Conservation (phyloP, 2,888 invertebrate species). For the Noctua pronuba region DNA sequence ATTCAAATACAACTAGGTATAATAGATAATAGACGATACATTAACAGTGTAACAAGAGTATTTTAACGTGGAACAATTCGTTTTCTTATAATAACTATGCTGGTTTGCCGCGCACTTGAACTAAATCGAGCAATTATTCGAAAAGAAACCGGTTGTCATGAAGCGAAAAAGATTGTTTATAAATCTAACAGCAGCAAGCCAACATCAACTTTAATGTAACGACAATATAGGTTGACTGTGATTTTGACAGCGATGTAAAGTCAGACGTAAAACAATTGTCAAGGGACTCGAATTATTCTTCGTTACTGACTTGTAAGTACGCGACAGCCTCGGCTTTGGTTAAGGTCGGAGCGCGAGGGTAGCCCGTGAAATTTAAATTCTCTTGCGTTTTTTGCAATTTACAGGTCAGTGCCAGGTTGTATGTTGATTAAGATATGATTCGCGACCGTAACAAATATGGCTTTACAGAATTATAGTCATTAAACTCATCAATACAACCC, state of each 20-base stretch:
- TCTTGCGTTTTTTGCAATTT: no score
- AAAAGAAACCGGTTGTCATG: background rate
- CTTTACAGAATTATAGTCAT: no score
- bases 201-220: background rate
- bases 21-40: constrained; percentile 76
- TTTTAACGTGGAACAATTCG: constrained; percentile 70
- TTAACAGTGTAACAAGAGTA: constrained; percentile 83
- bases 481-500: no score
- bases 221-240: background rate
- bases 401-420: no score
- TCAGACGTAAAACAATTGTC: background rate
- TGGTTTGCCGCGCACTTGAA: constrained; percentile 27
- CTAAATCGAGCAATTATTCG: background rate
- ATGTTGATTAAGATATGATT: no score
- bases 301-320: background rate
- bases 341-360: no score
- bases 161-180: background rate
- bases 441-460: no score
- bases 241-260: background rate
- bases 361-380: no score
- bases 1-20: constrained; percentile 79
- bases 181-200: background rate
- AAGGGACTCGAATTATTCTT: background rate
- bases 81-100: constrained; percentile 50
- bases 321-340: constrained; percentile 6